phyloP scores from a whole-genome alignment of 2,113 vertebrate genomes.

The Petroica traversi region DNA sequence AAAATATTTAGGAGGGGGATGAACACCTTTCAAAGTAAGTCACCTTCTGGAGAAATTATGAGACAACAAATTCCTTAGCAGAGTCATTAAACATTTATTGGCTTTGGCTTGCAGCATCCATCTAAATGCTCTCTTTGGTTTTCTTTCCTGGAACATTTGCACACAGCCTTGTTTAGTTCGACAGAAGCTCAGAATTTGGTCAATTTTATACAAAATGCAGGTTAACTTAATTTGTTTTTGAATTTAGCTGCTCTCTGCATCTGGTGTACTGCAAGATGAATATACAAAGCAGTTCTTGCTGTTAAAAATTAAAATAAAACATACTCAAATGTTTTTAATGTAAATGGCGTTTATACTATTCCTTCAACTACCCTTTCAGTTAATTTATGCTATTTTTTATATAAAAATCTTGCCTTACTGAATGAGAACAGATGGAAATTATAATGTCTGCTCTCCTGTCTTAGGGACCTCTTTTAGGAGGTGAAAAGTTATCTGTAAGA shows the following conservation, averaged over 20 bases:
- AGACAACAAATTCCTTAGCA: not conserved
- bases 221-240: not conserved
- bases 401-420: not conserved
- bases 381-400: not conserved
- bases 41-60: not conserved
- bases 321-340: not conserved
- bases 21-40: not conserved
- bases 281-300: not conserved
- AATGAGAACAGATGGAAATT: not conserved
- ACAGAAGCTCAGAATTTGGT: not conserved
- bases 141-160: not conserved
- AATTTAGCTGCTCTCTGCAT: not conserved
- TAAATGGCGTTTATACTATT: not conserved
- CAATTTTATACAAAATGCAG: not conserved
- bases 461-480: not conserved
- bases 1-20: not conserved
- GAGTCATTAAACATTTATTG: not conserved
- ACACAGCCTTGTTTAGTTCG: not conserved
- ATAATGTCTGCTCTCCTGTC: not conserved
- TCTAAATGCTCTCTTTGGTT: not conserved
- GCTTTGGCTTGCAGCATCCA: not conserved
- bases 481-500: not conserved
- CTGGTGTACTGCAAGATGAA: not conserved
- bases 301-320: not conserved
- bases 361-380: not conserved